Evolutionary conservation across 2,888 invertebrate genomes (phyloP), one percentile per base, ranked within the genome.

Genomic region (Nudaria mundana): DNA sequence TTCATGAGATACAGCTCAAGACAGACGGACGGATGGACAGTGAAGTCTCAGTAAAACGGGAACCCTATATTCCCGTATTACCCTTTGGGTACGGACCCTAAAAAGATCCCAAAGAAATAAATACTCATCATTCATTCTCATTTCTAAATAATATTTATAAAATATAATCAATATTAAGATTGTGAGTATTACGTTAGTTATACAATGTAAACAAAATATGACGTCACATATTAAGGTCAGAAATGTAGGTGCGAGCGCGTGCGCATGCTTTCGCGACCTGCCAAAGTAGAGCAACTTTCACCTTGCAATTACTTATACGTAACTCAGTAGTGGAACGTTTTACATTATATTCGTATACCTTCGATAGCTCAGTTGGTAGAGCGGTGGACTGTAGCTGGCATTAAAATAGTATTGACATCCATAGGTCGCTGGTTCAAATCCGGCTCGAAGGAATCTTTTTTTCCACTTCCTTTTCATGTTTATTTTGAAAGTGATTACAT

Each of bases 401-500:
- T n/a, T n/a, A n/a, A n/a, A n/a, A n/a, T 16, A 20, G 4, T 30
- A 56, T 54, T 72, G 86, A 48, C 39, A 90, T 90, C 90, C 90
- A 90, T 90, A 90, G 90, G 90, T 90, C 89, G 85, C 90, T 90
- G 90, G 90, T 90, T 90, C 89, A 90, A 90, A 89, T 90, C 90
- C 89, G 89, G 89, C 86, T 90, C 89, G 88, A 90, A 89, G 90
- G 88, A 89, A 16, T 45, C n/a, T 38, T 62, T 64, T 72, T 23
- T 32, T 22, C n/a, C n/a, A n/a, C n/a, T n/a, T 8, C 10, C 13
- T 26, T 10, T 23, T 23, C n/a, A 23, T n/a, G 7, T 22, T 3
- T 16, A 12, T 5, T n/a, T 29, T 15, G n/a, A n/a, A n/a, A n/a
- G n/a, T n/a, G n/a, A n/a, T n/a, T n/a, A n/a, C n/a, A n/a, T n/a